Evolutionary conservation across 2,113 vertebrate genomes (phyloP).

Genomic region (Chrysemys picta): DNA sequence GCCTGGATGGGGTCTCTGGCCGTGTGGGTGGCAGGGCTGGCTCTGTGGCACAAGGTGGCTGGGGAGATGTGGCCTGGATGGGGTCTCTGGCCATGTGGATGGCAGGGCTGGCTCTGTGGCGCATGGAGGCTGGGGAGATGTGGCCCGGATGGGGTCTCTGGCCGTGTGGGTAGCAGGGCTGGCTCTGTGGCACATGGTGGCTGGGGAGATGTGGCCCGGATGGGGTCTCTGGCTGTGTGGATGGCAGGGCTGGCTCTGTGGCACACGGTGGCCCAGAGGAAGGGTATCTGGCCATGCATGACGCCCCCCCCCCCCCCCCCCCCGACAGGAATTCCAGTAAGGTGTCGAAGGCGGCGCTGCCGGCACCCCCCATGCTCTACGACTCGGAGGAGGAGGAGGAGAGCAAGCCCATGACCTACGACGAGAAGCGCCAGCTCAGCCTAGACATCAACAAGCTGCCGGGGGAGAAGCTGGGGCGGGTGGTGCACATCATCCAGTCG

Average conservation of each 20-base stretch:
- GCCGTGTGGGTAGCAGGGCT: neutral
- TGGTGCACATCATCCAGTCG: slow-evolving; percentile 95
- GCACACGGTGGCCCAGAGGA: too few relatives aligned
- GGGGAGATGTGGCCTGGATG: too few relatives aligned
- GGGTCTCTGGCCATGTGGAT: too few relatives aligned
- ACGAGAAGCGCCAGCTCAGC: slow-evolving; percentile 94
- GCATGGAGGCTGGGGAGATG: too few relatives aligned
- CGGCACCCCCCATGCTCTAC: slow-evolving; percentile 74
- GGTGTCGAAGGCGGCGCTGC: neutral
- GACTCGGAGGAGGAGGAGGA: slow-evolving; percentile 95
- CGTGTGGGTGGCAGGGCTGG: too few relatives aligned
- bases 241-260: too few relatives aligned
- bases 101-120: too few relatives aligned
- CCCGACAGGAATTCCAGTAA: slow-evolving; percentile 80
- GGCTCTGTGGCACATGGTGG: neutral
- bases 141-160: too few relatives aligned
- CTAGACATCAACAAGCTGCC: slow-evolving; percentile 95
- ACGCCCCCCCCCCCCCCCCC: too few relatives aligned
- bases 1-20: neutral
- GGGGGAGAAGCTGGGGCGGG: slow-evolving; percentile 92
- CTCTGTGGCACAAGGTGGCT: too few relatives aligned
- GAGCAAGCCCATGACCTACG: slow-evolving; percentile 91
- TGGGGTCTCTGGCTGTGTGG: neutral
- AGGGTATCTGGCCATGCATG: too few relatives aligned
- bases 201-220: neutral